Evolutionary conservation across 2,888 invertebrate genomes (phyloP).

Genomic region (Ryuthela nishihirai): DNA sequence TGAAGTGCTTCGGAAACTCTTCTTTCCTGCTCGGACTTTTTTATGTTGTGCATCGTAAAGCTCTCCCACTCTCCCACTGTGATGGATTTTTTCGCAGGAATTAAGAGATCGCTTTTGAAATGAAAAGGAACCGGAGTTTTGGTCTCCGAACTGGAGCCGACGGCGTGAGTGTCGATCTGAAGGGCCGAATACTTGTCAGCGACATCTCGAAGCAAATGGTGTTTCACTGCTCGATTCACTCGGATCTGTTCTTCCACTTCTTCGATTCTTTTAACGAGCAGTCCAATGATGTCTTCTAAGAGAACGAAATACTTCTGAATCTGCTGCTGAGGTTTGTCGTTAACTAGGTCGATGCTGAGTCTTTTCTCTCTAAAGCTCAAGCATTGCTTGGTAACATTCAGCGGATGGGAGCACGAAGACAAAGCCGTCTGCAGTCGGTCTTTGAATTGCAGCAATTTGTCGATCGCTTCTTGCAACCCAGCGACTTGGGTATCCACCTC

Average conservation of each 20-base stretch:
- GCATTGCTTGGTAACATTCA: conserved; percentile 14
- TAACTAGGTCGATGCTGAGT: conserved; percentile 19
- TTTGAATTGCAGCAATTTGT: conserved; percentile 15
- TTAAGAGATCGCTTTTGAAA: conserved; percentile 19
- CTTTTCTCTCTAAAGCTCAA: conserved; percentile 27
- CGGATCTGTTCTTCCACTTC: conserved; percentile 31
- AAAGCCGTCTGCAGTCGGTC: conserved; percentile 11
- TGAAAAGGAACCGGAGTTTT: conserved; percentile 7
- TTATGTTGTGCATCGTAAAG: conserved; percentile 22
- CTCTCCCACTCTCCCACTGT: conserved; percentile 32
- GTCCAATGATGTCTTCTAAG: conserved; percentile 6
- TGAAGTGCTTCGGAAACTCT: conserved; percentile 13
- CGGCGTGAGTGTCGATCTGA: conserved; percentile 25
- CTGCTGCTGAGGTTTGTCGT: conserved; percentile 23
- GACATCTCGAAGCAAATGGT: conserved; percentile 14
- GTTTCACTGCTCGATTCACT: conserved; percentile 15
- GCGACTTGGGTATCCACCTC: conserved; percentile 15
- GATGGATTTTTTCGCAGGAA: conserved; percentile 12
- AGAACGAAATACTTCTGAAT: conserved; percentile 18
- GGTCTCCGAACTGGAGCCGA: conserved; percentile 15
- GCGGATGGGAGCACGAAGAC: conserved; percentile 7
- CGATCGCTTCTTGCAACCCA: conserved; percentile 14
- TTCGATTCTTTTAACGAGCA: conserved; percentile 15
- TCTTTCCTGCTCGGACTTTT: conserved; percentile 22
- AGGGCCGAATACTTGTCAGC: conserved; percentile 28